These are phyloP conservation scores for Cassiopea xamachana DNA, from an alignment of 30 jellyfish, hydroid and myxozoan genomes.

Conservation along the genomic window DNA sequence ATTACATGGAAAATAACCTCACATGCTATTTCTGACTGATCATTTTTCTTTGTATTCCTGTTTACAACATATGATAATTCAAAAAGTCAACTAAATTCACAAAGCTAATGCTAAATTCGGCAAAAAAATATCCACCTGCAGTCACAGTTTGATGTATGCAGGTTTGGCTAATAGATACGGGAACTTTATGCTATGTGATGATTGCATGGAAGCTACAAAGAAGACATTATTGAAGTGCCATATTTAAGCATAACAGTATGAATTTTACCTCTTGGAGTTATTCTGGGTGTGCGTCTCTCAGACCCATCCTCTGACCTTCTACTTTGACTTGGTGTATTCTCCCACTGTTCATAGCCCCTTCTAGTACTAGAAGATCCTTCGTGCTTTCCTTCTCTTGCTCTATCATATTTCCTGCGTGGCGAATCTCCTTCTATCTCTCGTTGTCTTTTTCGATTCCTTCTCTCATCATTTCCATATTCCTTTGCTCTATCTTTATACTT, in stretches of 20 bases:
- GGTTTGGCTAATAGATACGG: no score
- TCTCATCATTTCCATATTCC: slow-evolving; percentile 47
- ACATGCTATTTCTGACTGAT: no score
- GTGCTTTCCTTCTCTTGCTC: slow-evolving; percentile 37
- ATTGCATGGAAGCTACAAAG: no score
- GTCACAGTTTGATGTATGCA: no score
- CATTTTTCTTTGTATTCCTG: no score
- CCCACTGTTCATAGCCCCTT: slow-evolving; percentile 93
- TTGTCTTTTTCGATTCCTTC: slow-evolving; percentile 20
- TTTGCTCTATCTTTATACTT: background rate
- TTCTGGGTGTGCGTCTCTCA: slow-evolving; percentile 90
- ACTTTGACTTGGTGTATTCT: slow-evolving; percentile 92
- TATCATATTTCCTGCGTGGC: background rate
- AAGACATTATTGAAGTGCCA: background rate
- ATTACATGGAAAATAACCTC: no score
- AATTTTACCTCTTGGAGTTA: slow-evolving; percentile 68
- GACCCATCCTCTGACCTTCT: slow-evolving; percentile 56
- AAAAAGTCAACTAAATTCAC: no score
- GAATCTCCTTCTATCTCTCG: background rate
- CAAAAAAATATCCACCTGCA: no score
- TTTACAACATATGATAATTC: no score
- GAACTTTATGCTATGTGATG: no score
- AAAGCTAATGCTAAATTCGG: no score
- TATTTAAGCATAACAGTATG: no score
- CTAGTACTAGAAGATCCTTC: slow-evolving; percentile 61